phyloP scores from a whole-genome alignment of 2,113 vertebrate genomes.

The Chaetops frenatus region DNA sequence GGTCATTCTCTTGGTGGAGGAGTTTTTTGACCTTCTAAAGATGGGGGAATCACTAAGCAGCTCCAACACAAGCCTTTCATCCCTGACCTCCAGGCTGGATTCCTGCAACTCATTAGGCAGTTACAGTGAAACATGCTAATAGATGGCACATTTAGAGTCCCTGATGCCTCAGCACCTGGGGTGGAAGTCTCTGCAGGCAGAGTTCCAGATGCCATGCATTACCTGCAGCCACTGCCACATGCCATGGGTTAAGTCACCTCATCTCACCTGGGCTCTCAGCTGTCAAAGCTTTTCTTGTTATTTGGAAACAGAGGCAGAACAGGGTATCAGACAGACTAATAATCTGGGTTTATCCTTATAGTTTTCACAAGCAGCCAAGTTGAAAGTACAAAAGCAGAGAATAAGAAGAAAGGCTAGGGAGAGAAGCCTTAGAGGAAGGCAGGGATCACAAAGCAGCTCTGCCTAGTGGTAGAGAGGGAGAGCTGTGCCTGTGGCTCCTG shows the following conservation, averaged over 20 bases:
- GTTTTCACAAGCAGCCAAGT: background rate
- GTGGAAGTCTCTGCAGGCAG: background rate
- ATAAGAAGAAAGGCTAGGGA: background rate
- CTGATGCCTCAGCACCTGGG: background rate
- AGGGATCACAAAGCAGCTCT: background rate
- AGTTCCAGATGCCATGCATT: background rate
- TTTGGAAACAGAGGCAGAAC: background rate
- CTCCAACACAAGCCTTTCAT: constrained; percentile 20
- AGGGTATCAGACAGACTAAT: background rate
- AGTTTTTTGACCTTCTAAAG: constrained; percentile 19
- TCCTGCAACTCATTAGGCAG: constrained; percentile 19
- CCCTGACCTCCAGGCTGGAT: constrained; percentile 43
- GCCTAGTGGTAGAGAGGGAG: background rate
- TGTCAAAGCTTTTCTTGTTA: background rate
- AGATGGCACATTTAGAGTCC: background rate
- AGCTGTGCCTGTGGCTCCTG: background rate
- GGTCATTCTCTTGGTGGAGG: background rate
- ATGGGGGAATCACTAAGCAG: background rate
- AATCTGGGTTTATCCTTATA: background rate
- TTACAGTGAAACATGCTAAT: constrained; percentile 16
- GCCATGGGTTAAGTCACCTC: background rate
- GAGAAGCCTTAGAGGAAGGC: background rate
- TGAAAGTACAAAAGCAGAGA: background rate
- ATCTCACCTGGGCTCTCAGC: background rate
- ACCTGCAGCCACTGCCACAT: background rate